Evolutionary conservation across 2,888 invertebrate genomes (phyloP), one percentile per base, ranked within the genome.

Genomic region (Euzetes globulus): DNA sequence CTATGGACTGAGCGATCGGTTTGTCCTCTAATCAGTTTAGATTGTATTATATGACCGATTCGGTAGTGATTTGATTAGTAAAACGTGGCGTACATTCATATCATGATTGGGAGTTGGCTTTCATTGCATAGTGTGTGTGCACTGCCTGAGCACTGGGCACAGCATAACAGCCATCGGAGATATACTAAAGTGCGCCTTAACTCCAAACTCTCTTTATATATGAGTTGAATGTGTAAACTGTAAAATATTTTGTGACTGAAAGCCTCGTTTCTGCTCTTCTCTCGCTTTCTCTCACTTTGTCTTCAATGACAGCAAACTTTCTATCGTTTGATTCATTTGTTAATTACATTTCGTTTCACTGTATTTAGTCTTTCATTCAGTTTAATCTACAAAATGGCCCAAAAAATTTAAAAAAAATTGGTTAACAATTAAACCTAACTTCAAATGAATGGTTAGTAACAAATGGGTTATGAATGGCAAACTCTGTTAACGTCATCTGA

Each of bases 361-460:
- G 6, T 22, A 55, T 55, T 55, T 25, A 1, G 11, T 25, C 55
- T 22, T 22, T 9, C 22, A 22, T 25, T 55, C 5, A 22, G 11
- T 55, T 11, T 55, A 41, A 11, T 41, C 1, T 33, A 33, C 9
- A 6, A 33, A 33, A 33, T 7, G n/a, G 4, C 1, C 2, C 0
- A 2, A 60, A 60, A 25, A 5, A 58, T n/a, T 7, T 47, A 63
- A 7, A 63, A 60, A 25, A 7, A n/a, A 9, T 27, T 1, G 6
- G 27, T 22, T 60, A 60, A 27, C 15, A 27, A 63, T 41, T 41
- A 13, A 68, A 41, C 37, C 63, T 7, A n/a, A 63, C 2, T 63
- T 63, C n/a, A 68, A 41, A 68, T 45, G 19, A 37, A 41, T 33
- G 41, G 45, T 68, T 68, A 22, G 68, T 41, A 68, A 68, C 68